Evolutionary conservation across 2,797 vertebrate genomes (phyloP).

Genomic region (Platalea minor): DNA sequence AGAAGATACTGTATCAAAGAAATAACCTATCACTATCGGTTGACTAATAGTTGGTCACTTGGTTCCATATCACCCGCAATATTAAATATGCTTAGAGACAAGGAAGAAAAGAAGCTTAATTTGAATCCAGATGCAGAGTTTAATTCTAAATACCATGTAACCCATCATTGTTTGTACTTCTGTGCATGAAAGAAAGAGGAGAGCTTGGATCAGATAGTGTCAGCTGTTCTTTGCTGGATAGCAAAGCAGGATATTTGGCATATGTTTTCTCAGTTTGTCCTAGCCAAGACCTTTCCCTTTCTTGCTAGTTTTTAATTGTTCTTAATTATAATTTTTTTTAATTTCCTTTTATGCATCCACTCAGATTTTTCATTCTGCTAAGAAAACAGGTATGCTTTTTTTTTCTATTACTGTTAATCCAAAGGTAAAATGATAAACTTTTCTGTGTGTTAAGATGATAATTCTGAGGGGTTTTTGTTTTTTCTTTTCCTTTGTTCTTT

Average conservation of each 20-base stretch:
- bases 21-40: neutral
- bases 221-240: neutral
- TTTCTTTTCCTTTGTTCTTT: neutral
- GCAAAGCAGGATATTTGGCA: neutral
- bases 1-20: neutral
- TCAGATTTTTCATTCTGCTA: neutral
- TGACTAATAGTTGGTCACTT: neutral
- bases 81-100: neutral
- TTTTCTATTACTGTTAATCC: neutral
- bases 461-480: neutral
- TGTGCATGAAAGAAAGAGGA: neutral
- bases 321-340: neutral
- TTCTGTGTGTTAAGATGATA: neutral
- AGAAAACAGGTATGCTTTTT: neutral
- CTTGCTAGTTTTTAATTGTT: neutral
- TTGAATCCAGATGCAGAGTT: neutral
- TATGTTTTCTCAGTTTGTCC: neutral
- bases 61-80: neutral
- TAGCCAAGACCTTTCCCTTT: neutral
- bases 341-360: neutral
- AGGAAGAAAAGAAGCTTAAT: neutral
- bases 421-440: neutral
- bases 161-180: neutral
- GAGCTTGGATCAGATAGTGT: neutral
- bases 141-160: neutral